Base-by-base conservation (phyloP, 2,797 vertebrate species). In the Syncerus caffer region DNA sequence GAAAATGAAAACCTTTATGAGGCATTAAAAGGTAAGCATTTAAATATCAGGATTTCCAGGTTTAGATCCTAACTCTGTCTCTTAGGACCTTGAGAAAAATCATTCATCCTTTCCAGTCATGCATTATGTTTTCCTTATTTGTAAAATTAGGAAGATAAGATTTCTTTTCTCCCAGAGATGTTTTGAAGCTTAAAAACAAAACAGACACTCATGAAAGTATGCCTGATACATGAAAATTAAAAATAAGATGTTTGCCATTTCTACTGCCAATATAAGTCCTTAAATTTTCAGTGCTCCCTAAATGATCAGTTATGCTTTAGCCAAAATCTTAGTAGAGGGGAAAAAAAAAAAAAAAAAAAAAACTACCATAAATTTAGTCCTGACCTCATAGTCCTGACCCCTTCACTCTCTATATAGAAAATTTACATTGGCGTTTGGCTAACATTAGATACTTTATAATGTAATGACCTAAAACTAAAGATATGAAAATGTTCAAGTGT, bases 381-480 rank as follows among this genome's bases (percentile, higher is more conserved):
- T 84, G 60, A 57, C 64, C 29, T 64, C 84, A 89, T 12, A 67
- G 91, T 92, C 13, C 64, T 80, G 71, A 15, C 83, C 60, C 74
- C 57, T 67, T 92, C 25, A 25, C 15, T 34, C 11, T 47, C 31
- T 95, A 92, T 27, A 62, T 31, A 71, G 64, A 78, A 91, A 92
- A 90, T 92, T 89, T 92, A 85, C 21, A 88, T 7, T 50, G 38
- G 31, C 27, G 0, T 92, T 74, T 97, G 74, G 38, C 27, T 47
- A 62, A 51, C 83, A 90, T 95, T 90, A 67, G 38, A n/a, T 55
- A 29, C 13, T 11, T 96, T 90, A 89, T 6, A 88, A 95, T 25
- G 16, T 34, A 89, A 97, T 84, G 47, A 45, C 82, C 88, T 93
- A 62, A 93, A 93, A 74, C 57, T 92, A 88, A 94, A 80, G 58